Conservation (phyloP, 2,797 vertebrate species). For the Tadarida brasiliensis region DNA sequence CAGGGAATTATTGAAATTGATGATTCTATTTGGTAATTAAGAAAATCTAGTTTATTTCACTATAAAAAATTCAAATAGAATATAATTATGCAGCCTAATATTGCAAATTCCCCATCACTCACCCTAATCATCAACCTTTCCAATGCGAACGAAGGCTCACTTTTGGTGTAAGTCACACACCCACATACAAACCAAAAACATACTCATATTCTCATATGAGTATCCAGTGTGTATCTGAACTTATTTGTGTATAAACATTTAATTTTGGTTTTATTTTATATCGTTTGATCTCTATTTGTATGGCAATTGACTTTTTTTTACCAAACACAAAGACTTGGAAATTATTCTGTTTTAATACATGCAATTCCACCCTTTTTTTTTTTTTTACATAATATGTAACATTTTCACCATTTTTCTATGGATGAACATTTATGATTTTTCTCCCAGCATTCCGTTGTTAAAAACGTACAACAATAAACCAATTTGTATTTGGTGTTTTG, state of each 20-base stretch:
- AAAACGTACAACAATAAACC: neutral
- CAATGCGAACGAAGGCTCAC: neutral
- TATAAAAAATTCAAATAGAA: neutral
- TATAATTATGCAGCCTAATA: neutral
- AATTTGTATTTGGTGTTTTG: neutral
- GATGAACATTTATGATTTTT: neutral
- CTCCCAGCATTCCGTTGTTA: neutral
- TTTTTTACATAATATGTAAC: neutral
- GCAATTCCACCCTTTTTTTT: neutral
- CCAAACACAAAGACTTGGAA: neutral
- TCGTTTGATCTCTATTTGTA: neutral
- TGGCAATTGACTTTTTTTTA: neutral
- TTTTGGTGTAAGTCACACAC: neutral
- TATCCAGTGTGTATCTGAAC: neutral
- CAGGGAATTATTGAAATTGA: neutral
- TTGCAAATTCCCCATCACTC: neutral
- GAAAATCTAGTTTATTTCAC: neutral
- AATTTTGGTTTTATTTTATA: neutral
- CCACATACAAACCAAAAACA: neutral
- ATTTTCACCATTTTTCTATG: neutral
- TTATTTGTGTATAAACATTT: neutral
- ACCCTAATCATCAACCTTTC: neutral
- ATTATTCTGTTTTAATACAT: neutral
- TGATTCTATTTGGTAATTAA: neutral
- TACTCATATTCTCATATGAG: neutral